Conservation (phyloP, 2,888 invertebrate genomes). For the Rhodophaea formosa region DNA sequence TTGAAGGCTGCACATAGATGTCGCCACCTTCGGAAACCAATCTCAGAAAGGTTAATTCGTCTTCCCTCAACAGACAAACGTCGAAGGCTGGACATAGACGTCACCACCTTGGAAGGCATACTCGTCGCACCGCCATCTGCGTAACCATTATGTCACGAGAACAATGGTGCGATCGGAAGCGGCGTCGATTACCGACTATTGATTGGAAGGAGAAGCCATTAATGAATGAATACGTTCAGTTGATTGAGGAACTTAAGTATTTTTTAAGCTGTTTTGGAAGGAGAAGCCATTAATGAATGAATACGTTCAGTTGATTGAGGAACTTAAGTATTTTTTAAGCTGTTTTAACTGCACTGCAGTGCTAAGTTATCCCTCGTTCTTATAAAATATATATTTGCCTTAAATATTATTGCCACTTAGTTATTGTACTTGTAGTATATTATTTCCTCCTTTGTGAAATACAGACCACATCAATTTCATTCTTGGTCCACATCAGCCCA, state of each 20-base stretch:
- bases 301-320: constrained; percentile 6
- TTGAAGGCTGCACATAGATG: too few relatives aligned
- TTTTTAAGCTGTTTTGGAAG: too few relatives aligned
- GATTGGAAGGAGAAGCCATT: neutral
- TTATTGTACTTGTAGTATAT: too few relatives aligned
- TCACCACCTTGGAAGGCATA: neutral
- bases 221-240: constrained; percentile 10
- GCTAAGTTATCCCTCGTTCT: too few relatives aligned
- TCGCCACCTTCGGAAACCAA: too few relatives aligned
- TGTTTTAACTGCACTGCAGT: too few relatives aligned
- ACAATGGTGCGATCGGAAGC: constrained; percentile 13
- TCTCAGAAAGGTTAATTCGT: neutral
- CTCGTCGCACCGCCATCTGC: neutral
- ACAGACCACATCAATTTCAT: too few relatives aligned
- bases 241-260: constrained; percentile 1
- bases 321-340: neutral
- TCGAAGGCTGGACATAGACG: neutral
- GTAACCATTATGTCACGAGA: constrained; percentile 14
- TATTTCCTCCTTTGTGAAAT: too few relatives aligned
- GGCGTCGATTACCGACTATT: neutral
- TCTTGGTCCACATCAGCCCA: too few relatives aligned
- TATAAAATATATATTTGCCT: too few relatives aligned
- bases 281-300: constrained; percentile 5
- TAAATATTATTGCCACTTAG: too few relatives aligned
- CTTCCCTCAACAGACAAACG: neutral